A percentile compares a stretch with the other conserved stretches of the same genome.
These are phyloP conservation scores for Chymomyza caudatula DNA, from an alignment of 2,888 invertebrate species.

Conservation along the genomic window DNA sequence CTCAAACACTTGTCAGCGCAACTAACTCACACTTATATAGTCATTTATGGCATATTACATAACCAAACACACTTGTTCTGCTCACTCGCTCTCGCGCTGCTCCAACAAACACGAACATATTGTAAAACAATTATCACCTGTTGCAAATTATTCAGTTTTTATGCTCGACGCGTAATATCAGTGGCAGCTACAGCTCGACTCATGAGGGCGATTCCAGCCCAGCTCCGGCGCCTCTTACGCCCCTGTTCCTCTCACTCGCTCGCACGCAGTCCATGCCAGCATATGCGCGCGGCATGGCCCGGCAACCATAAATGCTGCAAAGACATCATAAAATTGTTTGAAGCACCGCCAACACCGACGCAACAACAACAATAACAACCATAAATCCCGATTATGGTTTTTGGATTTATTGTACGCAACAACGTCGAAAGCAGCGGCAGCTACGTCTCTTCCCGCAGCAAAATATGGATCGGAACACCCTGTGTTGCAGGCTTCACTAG, in stretches of 20 bases:
- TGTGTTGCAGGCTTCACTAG: neutral
- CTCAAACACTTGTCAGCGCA: too few species aligned
- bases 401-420: slow-evolving; percentile 65
- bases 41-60: neutral
- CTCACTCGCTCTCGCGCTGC: slow-evolving; percentile 1
- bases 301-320: slow-evolving; percentile 66
- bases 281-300: slow-evolving; percentile 21
- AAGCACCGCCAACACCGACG: slow-evolving; percentile 32
- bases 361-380: slow-evolving; percentile 40
- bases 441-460: neutral
- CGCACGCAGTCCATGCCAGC: too few species aligned
- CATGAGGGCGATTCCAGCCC: slow-evolving; percentile 1
- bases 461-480: slow-evolving; percentile 32
- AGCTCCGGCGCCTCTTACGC: slow-evolving; percentile 3
- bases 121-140: slow-evolving; percentile 74
- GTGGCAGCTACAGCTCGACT: slow-evolving; percentile 51
- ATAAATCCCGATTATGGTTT: slow-evolving; percentile 72
- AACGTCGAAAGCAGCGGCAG: slow-evolving; percentile 3
- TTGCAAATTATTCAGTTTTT: slow-evolving; percentile 70
- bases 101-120: slow-evolving; percentile 41
- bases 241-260: too few species aligned
- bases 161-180: slow-evolving; percentile 63
- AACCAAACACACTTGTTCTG: slow-evolving; percentile 21
- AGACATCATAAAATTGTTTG: slow-evolving; percentile 73
- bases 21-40: neutral